phyloP scores from a whole-genome alignment of 2,113 vertebrate species.

The Heteronetta atricapilla region DNA sequence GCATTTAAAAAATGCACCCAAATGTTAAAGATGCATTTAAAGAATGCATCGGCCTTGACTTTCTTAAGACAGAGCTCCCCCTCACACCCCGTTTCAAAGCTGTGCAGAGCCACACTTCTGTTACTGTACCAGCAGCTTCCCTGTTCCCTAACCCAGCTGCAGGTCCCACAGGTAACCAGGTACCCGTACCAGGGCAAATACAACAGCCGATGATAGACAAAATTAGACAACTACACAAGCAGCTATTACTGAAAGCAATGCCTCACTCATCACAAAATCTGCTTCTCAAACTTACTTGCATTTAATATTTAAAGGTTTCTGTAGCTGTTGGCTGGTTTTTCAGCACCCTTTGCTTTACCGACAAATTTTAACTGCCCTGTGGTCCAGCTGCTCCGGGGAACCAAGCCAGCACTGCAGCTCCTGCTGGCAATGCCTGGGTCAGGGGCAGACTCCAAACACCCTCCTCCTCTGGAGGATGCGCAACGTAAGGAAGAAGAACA shows the following conservation, averaged over 20 bases:
- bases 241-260: neutral
- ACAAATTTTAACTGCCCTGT: neutral
- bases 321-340: neutral
- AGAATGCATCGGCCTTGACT: neutral
- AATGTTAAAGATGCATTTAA: neutral
- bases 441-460: neutral
- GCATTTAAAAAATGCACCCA: neutral
- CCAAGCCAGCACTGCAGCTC: neutral
- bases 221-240: neutral
- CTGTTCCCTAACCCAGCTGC: neutral
- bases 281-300: neutral
- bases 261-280: neutral
- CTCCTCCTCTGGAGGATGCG: rapidly evolving
- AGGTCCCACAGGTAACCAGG: neutral
- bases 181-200: neutral
- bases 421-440: neutral
- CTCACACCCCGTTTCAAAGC: neutral
- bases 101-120: neutral
- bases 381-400: neutral
- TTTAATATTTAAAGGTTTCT: neutral
- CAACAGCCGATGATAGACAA: neutral
- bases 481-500: neutral
- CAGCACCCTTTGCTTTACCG: neutral
- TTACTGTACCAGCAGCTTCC: neutral
- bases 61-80: neutral